A percentile compares a stretch with the other conserved stretches of the same genome.
phyloP scores from a whole-genome alignment of 2,888 invertebrate genomes.

The Drosophila vallismaia region DNA sequence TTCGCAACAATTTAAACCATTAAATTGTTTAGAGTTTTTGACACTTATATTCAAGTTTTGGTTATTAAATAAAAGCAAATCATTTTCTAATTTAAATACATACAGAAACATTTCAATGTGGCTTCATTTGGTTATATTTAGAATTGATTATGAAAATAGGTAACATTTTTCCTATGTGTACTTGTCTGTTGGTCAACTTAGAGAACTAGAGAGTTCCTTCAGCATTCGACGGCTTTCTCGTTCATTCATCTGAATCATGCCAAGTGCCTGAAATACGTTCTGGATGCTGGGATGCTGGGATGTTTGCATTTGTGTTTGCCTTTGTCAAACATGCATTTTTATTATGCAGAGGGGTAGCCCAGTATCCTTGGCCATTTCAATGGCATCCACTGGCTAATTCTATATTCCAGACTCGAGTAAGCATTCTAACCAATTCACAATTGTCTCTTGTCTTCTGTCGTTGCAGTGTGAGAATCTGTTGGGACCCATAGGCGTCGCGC shows the following conservation, averaged over 20 bases:
- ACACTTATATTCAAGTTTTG: too few relatives aligned
- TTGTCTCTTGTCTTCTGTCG: background rate
- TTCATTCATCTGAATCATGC: conserved; percentile 25
- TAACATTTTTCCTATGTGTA: background rate
- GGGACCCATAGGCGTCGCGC: conserved; percentile 86
- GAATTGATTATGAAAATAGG: too few relatives aligned
- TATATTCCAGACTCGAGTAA: background rate
- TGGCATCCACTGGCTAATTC: conserved; percentile 29
- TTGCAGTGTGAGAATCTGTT: conserved; percentile 84
- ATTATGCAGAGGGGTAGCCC: conserved; percentile 22
- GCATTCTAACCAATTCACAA: background rate
- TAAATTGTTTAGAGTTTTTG: too few relatives aligned
- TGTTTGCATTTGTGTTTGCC: conserved; percentile 36
- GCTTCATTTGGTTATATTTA: too few relatives aligned
- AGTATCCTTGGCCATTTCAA: conserved; percentile 28
- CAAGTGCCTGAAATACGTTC: conserved; percentile 34
- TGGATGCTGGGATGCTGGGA: conserved; percentile 6
- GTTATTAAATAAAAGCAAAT: background rate
- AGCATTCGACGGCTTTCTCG: background rate
- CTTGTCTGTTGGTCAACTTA: background rate
- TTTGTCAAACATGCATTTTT: conserved; percentile 51
- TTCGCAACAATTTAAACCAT: too few relatives aligned
- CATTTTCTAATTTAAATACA: background rate
- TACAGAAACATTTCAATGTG: background rate
- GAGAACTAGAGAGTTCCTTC: too few relatives aligned